Evolutionary conservation across 2,113 vertebrate species (phyloP), one percentile per base, ranked within the genome.

Genomic region (Procavia capensis): DNA sequence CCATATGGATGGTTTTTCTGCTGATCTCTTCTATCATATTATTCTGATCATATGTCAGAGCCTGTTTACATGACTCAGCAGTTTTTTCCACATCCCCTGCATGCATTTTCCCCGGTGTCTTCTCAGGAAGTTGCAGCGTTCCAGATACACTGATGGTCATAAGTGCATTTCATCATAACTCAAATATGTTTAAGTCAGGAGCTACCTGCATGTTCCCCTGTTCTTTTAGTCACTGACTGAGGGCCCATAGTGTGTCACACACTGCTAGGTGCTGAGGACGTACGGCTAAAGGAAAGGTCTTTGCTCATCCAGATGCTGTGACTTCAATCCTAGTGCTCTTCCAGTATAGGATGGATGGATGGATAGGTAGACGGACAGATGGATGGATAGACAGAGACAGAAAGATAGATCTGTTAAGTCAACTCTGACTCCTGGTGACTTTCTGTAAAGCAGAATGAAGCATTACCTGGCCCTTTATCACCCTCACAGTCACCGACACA

Each of bases 211-310:
- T 70, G 5, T 84, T 80, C 22, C 54, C 88, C 54, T 85, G 41
- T 57, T 63, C 68, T 91, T 84, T 82, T 34, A 90, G 3, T 16
- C 68, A 57, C 29, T 93, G 19, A 22, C 1, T 2, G 19, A 47
- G 34, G 24, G 17, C 24, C 41, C 6, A 1, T 11, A 0, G 0
- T n/a, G 19, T 76, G 50, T n/a, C 8, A 14, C 10, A 47, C 6
- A 11, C 34, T 34, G 22, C 80, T 57, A n/a, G 24, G 9, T 61
- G 36, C 29, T 50, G 19, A 93, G 57, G 59, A n/a, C 22, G 10
- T 1, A 2, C 14, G 43, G 85, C 16, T 54, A 5, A 59, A 86
- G 68, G 45, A 25, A 75, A 86, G 39, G 22, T 43, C 70, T 47
- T 66, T 85, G 20, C 36, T 61, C 34, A 61, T 54, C 45, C 3